These are phyloP conservation scores for Zaprionus davidi DNA, from an alignment of 1,140 invertebrate genomes.

Conservation along the genomic window DNA sequence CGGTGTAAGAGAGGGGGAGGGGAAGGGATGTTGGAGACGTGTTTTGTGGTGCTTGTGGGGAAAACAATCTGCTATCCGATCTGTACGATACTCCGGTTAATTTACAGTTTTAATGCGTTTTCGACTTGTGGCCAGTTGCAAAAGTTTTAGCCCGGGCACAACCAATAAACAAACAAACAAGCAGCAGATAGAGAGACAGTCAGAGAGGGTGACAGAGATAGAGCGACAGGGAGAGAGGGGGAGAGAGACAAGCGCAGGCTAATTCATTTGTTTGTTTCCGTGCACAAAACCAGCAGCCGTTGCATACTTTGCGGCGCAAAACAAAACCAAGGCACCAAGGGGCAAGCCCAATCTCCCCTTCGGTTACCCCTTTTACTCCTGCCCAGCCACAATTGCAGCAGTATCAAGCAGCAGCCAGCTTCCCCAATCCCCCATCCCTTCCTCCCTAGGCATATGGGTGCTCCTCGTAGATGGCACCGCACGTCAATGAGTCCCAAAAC, in stretches of 20 bases:
- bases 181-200: slow-evolving; percentile 40
- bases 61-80: slow-evolving; percentile 21
- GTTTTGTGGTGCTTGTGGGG: background rate
- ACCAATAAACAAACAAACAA: slow-evolving; percentile 36
- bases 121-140: slow-evolving; percentile 63
- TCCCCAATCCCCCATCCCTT: slow-evolving; percentile 22
- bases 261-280: slow-evolving; percentile 59
- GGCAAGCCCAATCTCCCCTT: slow-evolving; percentile 9
- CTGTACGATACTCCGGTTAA: slow-evolving; percentile 72
- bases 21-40: background rate
- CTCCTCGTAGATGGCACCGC: slow-evolving; percentile 49
- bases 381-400: background rate
- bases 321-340: slow-evolving; percentile 52
- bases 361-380: background rate
- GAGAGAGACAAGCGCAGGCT: slow-evolving; percentile 39
- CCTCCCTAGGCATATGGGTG: background rate
- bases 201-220: slow-evolving; percentile 27
- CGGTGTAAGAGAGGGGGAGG: background rate
- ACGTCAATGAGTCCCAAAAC: slow-evolving; percentile 79
- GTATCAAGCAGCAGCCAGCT: slow-evolving; percentile 10
- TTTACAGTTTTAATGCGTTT: slow-evolving; percentile 80
- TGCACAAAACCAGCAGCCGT: slow-evolving; percentile 54
- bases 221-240: slow-evolving; percentile 24
- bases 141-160: slow-evolving; percentile 30
- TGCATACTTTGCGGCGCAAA: slow-evolving; percentile 56